A percentile compares a stretch with the other conserved stretches of the same genome.
Conservation (phyloP, 2,113 vertebrate species). For the Ammospiza nelsoni region DNA sequence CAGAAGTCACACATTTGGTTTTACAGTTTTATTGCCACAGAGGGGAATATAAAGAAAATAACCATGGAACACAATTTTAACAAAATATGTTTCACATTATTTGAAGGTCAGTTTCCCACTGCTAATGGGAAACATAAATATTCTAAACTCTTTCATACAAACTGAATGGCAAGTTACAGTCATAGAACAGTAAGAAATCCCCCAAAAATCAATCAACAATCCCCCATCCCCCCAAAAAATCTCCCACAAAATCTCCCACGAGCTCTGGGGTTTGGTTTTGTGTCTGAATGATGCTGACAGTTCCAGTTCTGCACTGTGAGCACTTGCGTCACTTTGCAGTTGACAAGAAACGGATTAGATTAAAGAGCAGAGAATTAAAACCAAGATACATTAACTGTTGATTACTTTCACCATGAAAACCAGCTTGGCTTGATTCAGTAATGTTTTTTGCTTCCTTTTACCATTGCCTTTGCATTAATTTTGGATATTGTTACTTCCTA, state of each 20-base stretch:
- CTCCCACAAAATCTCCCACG: fast-evolving
- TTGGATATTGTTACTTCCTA: not conserved
- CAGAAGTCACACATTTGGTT: fast-evolving
- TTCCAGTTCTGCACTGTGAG: not conserved
- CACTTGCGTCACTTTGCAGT: not conserved
- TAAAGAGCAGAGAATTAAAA: slow-evolving; percentile 7
- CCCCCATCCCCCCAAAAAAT: fast-evolving
- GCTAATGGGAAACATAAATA: not conserved
- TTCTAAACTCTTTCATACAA: not conserved
- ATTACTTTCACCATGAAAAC: not conserved
- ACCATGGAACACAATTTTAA: not conserved
- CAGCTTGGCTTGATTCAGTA: not conserved
- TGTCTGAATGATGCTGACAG: not conserved
- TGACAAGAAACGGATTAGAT: not conserved
- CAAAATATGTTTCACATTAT: not conserved
- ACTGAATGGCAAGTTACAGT: not conserved
- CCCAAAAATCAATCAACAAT: not conserved
- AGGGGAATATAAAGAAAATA: not conserved
- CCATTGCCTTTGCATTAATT: not conserved
- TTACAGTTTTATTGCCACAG: not conserved
- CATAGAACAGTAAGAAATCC: not conserved
- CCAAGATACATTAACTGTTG: not conserved
- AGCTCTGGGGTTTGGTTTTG: not conserved
- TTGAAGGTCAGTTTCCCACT: not conserved
- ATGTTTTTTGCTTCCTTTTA: not conserved